These are phyloP conservation scores for Protonibea diacanthus DNA, from an alignment of 2,797 vertebrate genomes.

Conservation along the genomic window DNA sequence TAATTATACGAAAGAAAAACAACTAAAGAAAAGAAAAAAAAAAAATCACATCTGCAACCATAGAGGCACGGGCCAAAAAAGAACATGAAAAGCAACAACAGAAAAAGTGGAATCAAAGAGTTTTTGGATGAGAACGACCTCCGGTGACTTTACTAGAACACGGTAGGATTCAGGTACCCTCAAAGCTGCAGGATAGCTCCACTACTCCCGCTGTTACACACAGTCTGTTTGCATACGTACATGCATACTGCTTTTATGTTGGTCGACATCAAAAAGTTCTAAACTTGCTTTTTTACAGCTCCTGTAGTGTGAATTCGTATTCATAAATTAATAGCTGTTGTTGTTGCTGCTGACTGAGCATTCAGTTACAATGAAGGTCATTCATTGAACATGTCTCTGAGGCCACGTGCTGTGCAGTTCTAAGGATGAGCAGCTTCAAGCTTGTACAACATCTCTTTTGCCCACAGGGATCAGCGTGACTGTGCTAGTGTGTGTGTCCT, in stretches of 20 bases:
- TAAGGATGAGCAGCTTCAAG: constrained; percentile 41
- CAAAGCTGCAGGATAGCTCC: constrained; percentile 89
- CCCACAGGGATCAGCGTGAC: constrained; percentile 59
- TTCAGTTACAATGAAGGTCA: constrained; percentile 11
- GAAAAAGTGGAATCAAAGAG: constrained; percentile 81
- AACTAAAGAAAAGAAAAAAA: constrained; percentile 28
- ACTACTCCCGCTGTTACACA: constrained; percentile 27
- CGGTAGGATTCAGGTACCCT: constrained; percentile 85
- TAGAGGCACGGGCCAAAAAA: constrained; percentile 82
- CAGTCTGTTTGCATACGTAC: neutral
- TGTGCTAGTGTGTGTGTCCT: constrained; percentile 24
- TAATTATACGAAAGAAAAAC: constrained; percentile 53
- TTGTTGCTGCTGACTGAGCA: constrained; percentile 9
- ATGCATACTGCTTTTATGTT: neutral
- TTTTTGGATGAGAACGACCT: constrained; percentile 87
- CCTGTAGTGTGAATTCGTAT: constrained; percentile 9
- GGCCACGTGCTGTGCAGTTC: constrained; percentile 17
- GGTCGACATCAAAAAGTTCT: constrained; percentile 12
- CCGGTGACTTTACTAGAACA: constrained; percentile 84
- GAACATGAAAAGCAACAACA: constrained; percentile 84
- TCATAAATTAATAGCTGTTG: neutral
- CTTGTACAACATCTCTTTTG: constrained; percentile 36
- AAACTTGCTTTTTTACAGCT: constrained; percentile 21
- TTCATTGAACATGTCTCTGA: constrained; percentile 22
- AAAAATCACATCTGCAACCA: constrained; percentile 79